Base-by-base conservation (phyloP, 2,113 vertebrate genomes). In the Oxyruncus cristatus region DNA sequence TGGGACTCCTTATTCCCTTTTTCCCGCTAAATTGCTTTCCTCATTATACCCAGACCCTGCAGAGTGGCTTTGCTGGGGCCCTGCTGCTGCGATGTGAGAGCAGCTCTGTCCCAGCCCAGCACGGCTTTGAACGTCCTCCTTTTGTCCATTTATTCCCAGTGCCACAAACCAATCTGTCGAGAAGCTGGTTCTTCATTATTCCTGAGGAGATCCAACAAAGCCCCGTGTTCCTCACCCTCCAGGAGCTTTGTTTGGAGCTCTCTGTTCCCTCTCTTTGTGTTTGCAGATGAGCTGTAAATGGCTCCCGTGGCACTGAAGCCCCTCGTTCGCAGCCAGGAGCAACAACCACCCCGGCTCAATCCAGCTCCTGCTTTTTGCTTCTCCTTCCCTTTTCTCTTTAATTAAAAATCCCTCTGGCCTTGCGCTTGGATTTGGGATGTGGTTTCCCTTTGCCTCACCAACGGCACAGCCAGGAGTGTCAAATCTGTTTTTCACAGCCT, bases 121-220 rank as follows among this genome's bases (percentile, higher is more conserved):
- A 32, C 5, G 14, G 89, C 85, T 90, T 47, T 84, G 46, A 27
- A 67, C 75, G 23, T 75, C 79, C 26, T 44, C 82, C 86, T 80
- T 94, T 90, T 94, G 86, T 76, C 68, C 62, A 47, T 89, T 90
- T 74, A 89, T 67, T 92, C 92, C 92, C 89, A 87, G 62, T 4
- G 30, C 72, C 2, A 4, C 85, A 86, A 83, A 75, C 61, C 92
- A 83, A 92, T 79, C 85, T 92, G 94, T 73, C 50, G 46, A 87
- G 81, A 11, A 56, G 46, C 77, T 79, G 52, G 7, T 32, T 89
- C 76, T 66, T 74, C 66, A 20, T 78, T 86, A 66, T 66, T 55
- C 0, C 4, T 12, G n/a, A 37, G 42, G 72, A 87, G 76, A 49
- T 46, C 22, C 77, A 83, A 79, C 66, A 82, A 74, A 94, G 71